Percentiles rank a stretch among this genome's conserved stretches.
These are phyloP conservation scores for Bos indicus DNA, from an alignment of 2,113 vertebrate genomes.

Conservation along the genomic window DNA sequence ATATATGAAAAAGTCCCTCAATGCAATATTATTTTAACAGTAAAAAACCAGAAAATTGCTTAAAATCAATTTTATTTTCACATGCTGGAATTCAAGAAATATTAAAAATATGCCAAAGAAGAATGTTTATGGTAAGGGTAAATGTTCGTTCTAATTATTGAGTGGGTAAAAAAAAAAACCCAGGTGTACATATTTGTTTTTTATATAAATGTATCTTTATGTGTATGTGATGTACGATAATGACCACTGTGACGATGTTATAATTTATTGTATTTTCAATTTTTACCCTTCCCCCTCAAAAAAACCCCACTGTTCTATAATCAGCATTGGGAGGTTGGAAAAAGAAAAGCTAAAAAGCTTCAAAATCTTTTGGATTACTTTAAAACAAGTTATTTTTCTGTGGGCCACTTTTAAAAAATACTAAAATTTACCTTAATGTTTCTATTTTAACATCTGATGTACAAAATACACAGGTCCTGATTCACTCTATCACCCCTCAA, in stretches of 20 bases:
- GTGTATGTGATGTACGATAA: neutral
- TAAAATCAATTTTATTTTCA: neutral
- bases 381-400: neutral
- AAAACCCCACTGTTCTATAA: neutral
- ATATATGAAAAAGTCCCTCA: neutral
- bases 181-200: neutral
- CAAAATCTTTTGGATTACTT: neutral
- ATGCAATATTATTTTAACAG: neutral
- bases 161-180: neutral
- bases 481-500: neutral
- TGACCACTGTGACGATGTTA: neutral
- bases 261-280: neutral
- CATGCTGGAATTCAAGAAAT: neutral
- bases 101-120: neutral
- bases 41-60: neutral
- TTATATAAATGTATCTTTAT: neutral
- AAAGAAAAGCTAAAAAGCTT: neutral
- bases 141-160: neutral
- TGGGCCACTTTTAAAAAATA: neutral
- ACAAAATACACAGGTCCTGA: neutral
- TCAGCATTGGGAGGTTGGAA: neutral
- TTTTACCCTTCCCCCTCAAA: neutral
- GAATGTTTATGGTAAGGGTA: neutral
- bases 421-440: neutral
- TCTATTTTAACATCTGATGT: neutral